phyloP scores from a whole-genome alignment of 1,140 invertebrate species.

The Temnothorax nylanderi region DNA sequence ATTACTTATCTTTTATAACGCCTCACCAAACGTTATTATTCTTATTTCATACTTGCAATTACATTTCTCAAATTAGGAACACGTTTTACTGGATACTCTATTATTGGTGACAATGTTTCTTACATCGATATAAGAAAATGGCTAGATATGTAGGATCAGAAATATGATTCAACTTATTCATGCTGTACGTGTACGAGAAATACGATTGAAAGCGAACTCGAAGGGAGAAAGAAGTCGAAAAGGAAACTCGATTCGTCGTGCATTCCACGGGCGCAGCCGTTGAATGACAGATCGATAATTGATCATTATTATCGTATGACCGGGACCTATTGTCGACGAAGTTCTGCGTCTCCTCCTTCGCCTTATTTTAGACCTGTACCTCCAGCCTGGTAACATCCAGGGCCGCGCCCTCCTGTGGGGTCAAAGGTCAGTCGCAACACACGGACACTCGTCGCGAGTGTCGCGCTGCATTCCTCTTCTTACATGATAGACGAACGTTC shows the following conservation, averaged over 20 bases:
- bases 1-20: neutral
- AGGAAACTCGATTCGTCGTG: slow-evolving; percentile 81
- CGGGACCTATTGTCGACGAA: slow-evolving; percentile 79
- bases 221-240: slow-evolving; percentile 67
- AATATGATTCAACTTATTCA: neutral
- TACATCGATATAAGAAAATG: neutral
- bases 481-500: slow-evolving; percentile 39
- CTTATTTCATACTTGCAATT: neutral
- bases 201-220: slow-evolving; percentile 3
- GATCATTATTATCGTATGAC: slow-evolving; percentile 85
- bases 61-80: neutral
- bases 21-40: slow-evolving; percentile 4
- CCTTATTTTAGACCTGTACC: slow-evolving; percentile 69
- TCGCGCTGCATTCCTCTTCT: slow-evolving; percentile 78
- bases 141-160: neutral
- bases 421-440: slow-evolving; percentile 80
- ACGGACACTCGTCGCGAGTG: slow-evolving; percentile 82
- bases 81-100: neutral
- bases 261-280: slow-evolving; percentile 81
- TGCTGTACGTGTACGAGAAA: neutral
- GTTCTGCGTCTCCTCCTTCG: slow-evolving; percentile 69
- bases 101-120: neutral
- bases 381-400: slow-evolving; percentile 76
- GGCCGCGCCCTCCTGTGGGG: slow-evolving; percentile 78
- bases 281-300: slow-evolving; percentile 86